Conservation (phyloP, 2,797 vertebrate genomes). For the Sebastes vulpes region DNA sequence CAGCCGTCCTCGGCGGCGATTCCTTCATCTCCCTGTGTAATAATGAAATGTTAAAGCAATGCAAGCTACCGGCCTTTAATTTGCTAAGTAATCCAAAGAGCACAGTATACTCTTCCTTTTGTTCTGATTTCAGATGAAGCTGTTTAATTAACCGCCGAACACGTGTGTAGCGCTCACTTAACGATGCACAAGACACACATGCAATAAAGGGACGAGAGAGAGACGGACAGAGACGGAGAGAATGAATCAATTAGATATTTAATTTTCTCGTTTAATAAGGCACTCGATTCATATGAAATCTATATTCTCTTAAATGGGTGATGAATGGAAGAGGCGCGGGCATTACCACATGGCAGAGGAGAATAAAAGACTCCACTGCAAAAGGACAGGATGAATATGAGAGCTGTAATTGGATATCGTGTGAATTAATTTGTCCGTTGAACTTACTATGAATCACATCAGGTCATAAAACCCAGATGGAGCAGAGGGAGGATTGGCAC, state of each 20-base stretch:
- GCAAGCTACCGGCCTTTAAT: conserved; percentile 29
- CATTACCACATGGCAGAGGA: conserved; percentile 1
- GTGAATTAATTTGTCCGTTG: conserved; percentile 67
- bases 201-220: conserved; percentile 1
- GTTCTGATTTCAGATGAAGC: background rate
- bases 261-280: conserved; percentile 41
- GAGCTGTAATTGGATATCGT: conserved; percentile 51
- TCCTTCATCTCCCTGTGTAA: conserved; percentile 12
- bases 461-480: conserved; percentile 62
- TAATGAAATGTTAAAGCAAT: conserved; percentile 25
- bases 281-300: conserved; percentile 35
- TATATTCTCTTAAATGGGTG: conserved; percentile 42
- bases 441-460: conserved; percentile 67
- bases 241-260: conserved; percentile 25
- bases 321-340: conserved; percentile 41
- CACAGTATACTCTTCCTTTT: background rate
- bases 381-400: conserved; percentile 38
- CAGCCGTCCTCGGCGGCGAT: background rate
- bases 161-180: conserved; percentile 10
- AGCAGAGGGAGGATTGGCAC: conserved; percentile 43
- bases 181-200: conserved; percentile 11
- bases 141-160: conserved; percentile 17
- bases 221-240: background rate
- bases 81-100: conserved; percentile 36
- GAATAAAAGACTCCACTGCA: conserved; percentile 30